phyloP scores from a whole-genome alignment of 2,888 invertebrate genomes.

The Choristoneura rosaceana region DNA sequence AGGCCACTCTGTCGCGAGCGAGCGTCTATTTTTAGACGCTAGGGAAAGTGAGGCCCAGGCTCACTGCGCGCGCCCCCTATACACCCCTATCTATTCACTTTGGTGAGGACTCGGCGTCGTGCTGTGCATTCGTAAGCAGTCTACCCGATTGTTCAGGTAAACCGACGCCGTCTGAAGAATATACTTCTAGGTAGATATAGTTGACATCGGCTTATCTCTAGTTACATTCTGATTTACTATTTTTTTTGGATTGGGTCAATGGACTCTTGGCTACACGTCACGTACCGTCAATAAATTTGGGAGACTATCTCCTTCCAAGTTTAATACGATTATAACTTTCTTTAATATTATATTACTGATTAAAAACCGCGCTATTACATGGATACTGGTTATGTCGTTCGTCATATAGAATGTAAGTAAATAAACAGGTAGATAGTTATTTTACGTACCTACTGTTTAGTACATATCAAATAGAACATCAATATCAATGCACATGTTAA shows the following conservation, averaged over 20 bases:
- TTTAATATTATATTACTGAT: background rate
- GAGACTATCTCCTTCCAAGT: background rate
- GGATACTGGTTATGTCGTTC: too few species aligned
- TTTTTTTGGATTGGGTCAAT: slow-evolving; percentile 4
- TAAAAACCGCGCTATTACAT: too few species aligned
- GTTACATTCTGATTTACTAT: slow-evolving; percentile 9
- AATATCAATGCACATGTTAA: too few species aligned
- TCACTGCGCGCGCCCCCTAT: slow-evolving; percentile 70
- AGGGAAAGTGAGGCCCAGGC: slow-evolving; percentile 74
- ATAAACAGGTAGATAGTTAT: background rate
- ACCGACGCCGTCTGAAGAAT: slow-evolving; percentile 43
- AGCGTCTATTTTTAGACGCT: slow-evolving; percentile 83
- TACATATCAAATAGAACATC: too few species aligned
- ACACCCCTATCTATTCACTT: slow-evolving; percentile 68
- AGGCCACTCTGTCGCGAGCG: slow-evolving; percentile 62
- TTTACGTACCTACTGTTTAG: too few species aligned
- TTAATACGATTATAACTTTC: background rate
- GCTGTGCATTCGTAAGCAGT: slow-evolving; percentile 77
- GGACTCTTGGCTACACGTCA: background rate
- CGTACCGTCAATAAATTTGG: slow-evolving; percentile 1
- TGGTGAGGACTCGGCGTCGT: slow-evolving; percentile 66
- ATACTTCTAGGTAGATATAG: slow-evolving; percentile 4
- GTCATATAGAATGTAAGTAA: background rate
- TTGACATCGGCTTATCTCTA: slow-evolving; percentile 21
- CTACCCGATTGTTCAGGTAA: slow-evolving; percentile 54